A percentile compares a stretch with the other conserved stretches of the same genome.
Conservation (phyloP, 37 sponge, comb jelly and placozoan genomes). For the Axinella damicornis region DNA sequence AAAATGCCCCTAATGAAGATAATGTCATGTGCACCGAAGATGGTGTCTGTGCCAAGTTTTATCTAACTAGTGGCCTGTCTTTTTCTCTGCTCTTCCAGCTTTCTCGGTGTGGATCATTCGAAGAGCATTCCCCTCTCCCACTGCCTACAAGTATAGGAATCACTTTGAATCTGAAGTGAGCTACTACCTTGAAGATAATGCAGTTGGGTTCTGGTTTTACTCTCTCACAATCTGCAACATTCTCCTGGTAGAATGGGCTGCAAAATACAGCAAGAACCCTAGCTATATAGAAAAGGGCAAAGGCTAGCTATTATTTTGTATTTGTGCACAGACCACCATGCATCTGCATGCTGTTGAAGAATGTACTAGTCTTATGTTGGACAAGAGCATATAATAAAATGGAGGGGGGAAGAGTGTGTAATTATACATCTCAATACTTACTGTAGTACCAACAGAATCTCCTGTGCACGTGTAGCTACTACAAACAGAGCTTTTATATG, state of each 20-base stretch:
- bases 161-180: conserved; percentile 84
- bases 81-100: conserved; percentile 29
- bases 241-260: conserved; percentile 76
- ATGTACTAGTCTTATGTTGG: no score
- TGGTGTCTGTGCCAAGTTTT: not conserved
- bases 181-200: not conserved
- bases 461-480: no score
- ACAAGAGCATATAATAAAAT: no score
- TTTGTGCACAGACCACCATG: no score
- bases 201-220: not conserved
- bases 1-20: no score
- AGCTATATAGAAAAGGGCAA: not conserved
- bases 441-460: no score
- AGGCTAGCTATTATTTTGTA: no score
- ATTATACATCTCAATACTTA: no score
- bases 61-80: not conserved
- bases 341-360: no score
- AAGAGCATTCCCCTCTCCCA: conserved; percentile 78
- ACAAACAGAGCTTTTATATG: no score
- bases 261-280: conserved; percentile 28
- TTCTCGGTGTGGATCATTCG: conserved; percentile 78
- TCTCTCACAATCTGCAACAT: conserved; percentile 59
- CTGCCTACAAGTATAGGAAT: conserved; percentile 48
- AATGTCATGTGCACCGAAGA: no score
- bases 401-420: no score